Conservation (phyloP, 2,888 invertebrate species). For the Lithophane socia region DNA sequence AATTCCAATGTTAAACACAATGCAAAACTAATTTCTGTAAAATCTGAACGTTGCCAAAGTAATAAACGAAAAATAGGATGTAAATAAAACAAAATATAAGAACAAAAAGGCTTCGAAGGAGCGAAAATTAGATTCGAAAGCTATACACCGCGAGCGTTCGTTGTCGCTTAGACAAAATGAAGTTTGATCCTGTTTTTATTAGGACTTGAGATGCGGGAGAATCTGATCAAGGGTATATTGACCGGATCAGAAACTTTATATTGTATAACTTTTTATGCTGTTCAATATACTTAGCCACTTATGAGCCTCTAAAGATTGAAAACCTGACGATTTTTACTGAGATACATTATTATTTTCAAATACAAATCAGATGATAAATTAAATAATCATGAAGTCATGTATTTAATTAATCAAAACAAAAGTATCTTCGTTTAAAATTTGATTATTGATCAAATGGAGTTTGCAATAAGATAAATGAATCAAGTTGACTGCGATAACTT, state of each 20-base stretch:
- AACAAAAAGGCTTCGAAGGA: constrained; percentile 66
- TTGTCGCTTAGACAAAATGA: constrained; percentile 77
- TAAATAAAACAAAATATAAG: constrained; percentile 63
- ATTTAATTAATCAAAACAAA: constrained; percentile 38
- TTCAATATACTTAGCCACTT: neutral
- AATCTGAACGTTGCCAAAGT: constrained; percentile 53
- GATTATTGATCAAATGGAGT: constrained; percentile 49
- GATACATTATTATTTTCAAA: neutral
- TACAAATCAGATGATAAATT: neutral
- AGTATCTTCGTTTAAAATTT: constrained; percentile 50
- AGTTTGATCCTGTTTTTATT: constrained; percentile 80
- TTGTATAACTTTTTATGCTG: neutral
- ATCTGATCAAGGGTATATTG: constrained; percentile 59
- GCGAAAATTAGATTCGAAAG: constrained; percentile 82
- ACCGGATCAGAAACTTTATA: constrained; percentile 40
- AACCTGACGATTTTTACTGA: neutral
- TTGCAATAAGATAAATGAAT: constrained; percentile 58
- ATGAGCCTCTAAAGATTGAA: neutral
- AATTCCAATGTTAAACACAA: constrained; percentile 14
- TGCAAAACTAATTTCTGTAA: constrained; percentile 45
- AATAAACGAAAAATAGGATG: constrained; percentile 65
- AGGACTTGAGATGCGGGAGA: constrained; percentile 64
- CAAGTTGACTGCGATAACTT: constrained; percentile 54
- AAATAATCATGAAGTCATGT: constrained; percentile 18
- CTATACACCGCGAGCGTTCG: constrained; percentile 78